Evolutionary conservation across 2,888 invertebrate genomes (phyloP).

Genomic region (Archips xylosteana): DNA sequence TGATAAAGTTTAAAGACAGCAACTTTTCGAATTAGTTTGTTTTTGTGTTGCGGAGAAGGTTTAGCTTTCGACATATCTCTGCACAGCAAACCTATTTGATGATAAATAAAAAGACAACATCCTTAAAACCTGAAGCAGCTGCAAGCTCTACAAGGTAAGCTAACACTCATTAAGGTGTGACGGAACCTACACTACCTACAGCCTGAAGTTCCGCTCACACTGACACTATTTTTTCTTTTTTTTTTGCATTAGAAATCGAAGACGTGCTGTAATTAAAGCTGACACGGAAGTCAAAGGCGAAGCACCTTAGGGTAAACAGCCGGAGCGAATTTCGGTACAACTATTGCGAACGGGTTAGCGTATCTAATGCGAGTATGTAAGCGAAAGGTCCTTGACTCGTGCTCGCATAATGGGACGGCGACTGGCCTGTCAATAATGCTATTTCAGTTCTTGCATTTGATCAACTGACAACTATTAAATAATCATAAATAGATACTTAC

Average conservation of each 20-base stretch:
- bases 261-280: slow-evolving; percentile 25
- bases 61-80: neutral
- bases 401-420: slow-evolving; percentile 37
- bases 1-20: no score
- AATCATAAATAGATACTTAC: neutral
- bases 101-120: neutral
- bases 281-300: slow-evolving; percentile 38
- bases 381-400: slow-evolving; percentile 73
- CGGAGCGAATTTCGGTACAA: slow-evolving; percentile 55
- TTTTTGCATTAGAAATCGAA: slow-evolving; percentile 17
- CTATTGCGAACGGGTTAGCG: slow-evolving; percentile 65
- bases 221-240: slow-evolving; percentile 4
- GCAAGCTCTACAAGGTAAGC: neutral
- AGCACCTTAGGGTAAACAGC: slow-evolving; percentile 47
- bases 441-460: slow-evolving; percentile 25
- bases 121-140: neutral
- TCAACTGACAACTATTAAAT: slow-evolving; percentile 12
- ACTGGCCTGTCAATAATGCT: slow-evolving; percentile 35
- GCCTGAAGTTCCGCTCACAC: neutral
- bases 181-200: neutral
- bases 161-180: neutral
- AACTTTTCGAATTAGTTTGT: no score
- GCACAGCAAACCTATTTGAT: neutral
- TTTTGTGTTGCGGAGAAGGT: no score
- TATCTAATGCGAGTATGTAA: slow-evolving; percentile 69